These are phyloP conservation scores for Geococcyx californianus DNA, from an alignment of 2,113 vertebrate species.

Conservation along the genomic window DNA sequence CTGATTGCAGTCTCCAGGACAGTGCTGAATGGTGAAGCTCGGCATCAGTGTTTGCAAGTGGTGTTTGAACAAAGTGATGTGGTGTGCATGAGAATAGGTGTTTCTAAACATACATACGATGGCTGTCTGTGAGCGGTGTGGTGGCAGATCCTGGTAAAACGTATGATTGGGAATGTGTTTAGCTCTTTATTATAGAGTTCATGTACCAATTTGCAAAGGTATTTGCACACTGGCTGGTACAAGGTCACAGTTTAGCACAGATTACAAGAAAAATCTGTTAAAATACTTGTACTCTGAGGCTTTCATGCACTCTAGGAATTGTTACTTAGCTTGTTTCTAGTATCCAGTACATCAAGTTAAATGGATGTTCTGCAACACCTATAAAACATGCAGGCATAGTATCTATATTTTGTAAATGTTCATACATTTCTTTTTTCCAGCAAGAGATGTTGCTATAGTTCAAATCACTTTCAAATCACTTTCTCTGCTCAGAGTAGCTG, in stretches of 20 bases:
- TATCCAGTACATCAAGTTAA: not conserved
- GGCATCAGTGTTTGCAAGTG: not conserved
- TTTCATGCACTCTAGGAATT: not conserved
- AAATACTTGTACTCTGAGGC: not conserved
- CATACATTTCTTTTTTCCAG: not conserved
- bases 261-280: not conserved
- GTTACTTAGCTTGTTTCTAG: not conserved
- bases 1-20: not conserved
- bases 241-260: not conserved
- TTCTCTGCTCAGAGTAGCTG: not conserved
- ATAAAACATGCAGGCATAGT: not conserved
- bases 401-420: not conserved
- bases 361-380: not conserved
- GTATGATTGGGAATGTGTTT: not conserved
- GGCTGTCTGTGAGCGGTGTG: not conserved
- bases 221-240: not conserved
- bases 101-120: rapidly evolving
- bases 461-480: conserved; percentile 8
- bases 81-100: not conserved
- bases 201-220: not conserved
- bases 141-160: not conserved
- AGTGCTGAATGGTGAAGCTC: rapidly evolving
- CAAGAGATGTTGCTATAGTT: conserved; percentile 17
- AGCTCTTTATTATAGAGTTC: not conserved
- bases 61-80: not conserved